A percentile compares a stretch with the other conserved stretches of the same genome.
phyloP scores from a whole-genome alignment of 2,113 vertebrate genomes.

The cattle (Bos taurus) region DNA sequence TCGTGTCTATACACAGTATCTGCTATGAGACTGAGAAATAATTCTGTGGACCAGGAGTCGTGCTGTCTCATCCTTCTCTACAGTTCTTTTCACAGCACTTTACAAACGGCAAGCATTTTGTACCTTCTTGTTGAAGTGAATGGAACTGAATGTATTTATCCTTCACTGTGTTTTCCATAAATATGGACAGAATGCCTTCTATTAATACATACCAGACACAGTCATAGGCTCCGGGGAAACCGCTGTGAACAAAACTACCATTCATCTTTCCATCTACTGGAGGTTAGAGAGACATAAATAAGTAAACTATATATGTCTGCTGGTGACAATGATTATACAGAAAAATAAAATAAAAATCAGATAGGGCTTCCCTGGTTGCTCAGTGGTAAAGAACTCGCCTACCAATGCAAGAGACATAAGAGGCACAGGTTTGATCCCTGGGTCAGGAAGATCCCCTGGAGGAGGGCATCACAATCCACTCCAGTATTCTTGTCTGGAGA shows the following conservation, averaged over 20 bases:
- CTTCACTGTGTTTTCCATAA: not conserved
- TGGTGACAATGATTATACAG: not conserved
- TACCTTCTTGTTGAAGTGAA: not conserved
- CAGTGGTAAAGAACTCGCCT: not conserved
- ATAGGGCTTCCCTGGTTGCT: not conserved
- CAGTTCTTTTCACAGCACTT: not conserved
- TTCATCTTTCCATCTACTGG: not conserved
- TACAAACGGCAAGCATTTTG: not conserved
- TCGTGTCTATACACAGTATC: not conserved
- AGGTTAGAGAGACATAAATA: not conserved
- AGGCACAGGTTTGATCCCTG: not conserved
- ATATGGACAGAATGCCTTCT: not conserved
- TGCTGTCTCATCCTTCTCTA: not conserved
- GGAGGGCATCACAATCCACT: not conserved
- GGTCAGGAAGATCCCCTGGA: not conserved
- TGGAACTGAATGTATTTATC: not conserved
- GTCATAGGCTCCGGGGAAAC: not conserved
- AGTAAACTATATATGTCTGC: not conserved
- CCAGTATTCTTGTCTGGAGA: not conserved
- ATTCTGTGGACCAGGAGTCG: not conserved
- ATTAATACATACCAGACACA: not conserved
- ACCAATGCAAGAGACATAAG: not conserved
- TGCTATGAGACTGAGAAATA: not conserved
- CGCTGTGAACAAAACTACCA: not conserved
- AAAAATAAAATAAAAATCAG: not conserved